Evolutionary conservation across 2,113 vertebrate genomes (phyloP), one percentile per base, ranked within the genome.

Genomic region (Lasiurus borealis): DNA sequence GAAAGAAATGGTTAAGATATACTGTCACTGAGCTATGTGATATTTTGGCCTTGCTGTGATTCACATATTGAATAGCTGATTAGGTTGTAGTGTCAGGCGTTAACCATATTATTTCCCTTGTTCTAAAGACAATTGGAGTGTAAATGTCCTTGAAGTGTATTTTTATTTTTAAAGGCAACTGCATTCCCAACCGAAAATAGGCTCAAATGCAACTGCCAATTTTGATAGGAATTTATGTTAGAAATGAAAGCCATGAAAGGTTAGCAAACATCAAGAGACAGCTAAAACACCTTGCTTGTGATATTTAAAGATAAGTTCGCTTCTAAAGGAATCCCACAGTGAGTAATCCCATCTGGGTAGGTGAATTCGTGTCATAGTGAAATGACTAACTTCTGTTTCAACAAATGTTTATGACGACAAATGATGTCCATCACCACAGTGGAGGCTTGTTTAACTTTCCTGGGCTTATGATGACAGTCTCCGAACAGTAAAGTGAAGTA

Each of bases 211-310:
- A 94, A 75, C 88, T 73, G 88, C 54, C 88, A 90, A 40, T 92
- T 96, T 93, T 95, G 91, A 75, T 93, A 94, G 66, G 34, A 97
- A 92, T 96, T 97, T 95, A 90, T 81, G 52, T 97, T 93, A 72
- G n/a, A 94, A 94, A 94, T 96, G 85, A 95, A 97, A 96, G 57
- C 81, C 50, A 73, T 0, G 50, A 96, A 97, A 97, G 31, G 62
- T 96, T 96, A 95, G 87, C 90, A 93, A 96, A 96, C 77, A 85
- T 93, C 72, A 90, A 94, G 92, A 94, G 89, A 73, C 84, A 90
- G 89, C 48, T 87, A 75, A 85, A 95, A 97, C 52, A 93, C 96
- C 68, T 75, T 93, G 83, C 75, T 89, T 95, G n/a, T 72, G 90
- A 83, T 94, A 96, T 90, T 96, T 90, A 91, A 75, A 90, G 77